These are phyloP conservation scores for Drosophila mimetica DNA, from an alignment of 2,888 invertebrate genomes.

Conservation along the genomic window DNA sequence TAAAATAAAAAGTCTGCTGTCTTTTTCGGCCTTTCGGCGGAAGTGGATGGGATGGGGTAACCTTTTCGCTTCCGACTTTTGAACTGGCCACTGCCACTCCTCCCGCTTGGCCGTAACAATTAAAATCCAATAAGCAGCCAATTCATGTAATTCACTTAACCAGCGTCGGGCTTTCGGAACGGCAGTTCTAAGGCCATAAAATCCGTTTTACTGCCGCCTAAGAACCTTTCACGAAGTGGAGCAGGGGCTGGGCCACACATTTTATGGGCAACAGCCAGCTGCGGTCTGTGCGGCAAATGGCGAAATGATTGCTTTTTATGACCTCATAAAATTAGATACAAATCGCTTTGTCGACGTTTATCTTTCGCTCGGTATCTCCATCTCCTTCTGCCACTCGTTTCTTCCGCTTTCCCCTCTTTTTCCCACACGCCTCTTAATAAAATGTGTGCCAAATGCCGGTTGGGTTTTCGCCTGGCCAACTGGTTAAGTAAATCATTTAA, in stretches of 20 bases:
- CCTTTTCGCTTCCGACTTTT: slow-evolving; percentile 53
- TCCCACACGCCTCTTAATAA: neutral
- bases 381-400: slow-evolving; percentile 43
- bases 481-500: slow-evolving; percentile 69
- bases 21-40: slow-evolving; percentile 48
- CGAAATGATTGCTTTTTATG: slow-evolving; percentile 83
- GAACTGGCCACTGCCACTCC: slow-evolving; percentile 48
- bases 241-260: slow-evolving; percentile 50
- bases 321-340: slow-evolving; percentile 83
- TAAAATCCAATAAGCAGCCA: slow-evolving; percentile 74
- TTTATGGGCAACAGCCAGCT: slow-evolving; percentile 56
- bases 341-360: slow-evolving; percentile 82
- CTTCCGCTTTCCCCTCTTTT: slow-evolving; percentile 8
- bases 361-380: slow-evolving; percentile 50
- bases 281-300: slow-evolving; percentile 77
- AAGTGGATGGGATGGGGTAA: slow-evolving; percentile 51
- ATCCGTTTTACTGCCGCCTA: slow-evolving; percentile 71
- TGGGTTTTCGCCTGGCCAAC: slow-evolving; percentile 42
- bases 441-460: slow-evolving; percentile 62
- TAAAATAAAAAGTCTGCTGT: slow-evolving; percentile 39
- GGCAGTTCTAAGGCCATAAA: slow-evolving; percentile 56
- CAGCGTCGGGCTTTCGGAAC: slow-evolving; percentile 29
- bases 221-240: slow-evolving; percentile 54
- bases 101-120: slow-evolving; percentile 48
- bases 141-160: slow-evolving; percentile 74